These are phyloP conservation scores for Halcyon senegalensis DNA, from an alignment of 2,113 vertebrate species.

Conservation along the genomic window DNA sequence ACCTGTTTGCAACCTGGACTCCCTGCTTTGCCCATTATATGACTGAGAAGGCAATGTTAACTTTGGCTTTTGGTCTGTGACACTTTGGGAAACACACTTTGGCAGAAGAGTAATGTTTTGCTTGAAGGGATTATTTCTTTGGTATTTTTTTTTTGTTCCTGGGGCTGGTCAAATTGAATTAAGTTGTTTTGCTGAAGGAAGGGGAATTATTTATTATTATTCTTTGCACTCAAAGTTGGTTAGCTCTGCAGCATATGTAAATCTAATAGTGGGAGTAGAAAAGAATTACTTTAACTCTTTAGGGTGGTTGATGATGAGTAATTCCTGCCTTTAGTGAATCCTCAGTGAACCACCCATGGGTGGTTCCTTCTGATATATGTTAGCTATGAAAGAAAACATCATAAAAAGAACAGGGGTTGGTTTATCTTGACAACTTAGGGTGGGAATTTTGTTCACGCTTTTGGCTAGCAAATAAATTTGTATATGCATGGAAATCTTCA, in stretches of 20 bases:
- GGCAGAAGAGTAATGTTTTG: conserved; percentile 53
- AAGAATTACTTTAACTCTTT: conserved; percentile 3
- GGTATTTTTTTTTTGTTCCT: neutral
- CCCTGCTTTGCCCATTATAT: neutral
- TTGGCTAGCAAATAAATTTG: neutral
- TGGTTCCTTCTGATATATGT: neutral
- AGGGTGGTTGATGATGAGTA: neutral
- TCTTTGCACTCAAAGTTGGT: conserved; percentile 20
- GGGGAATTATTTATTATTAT: conserved; percentile 38
- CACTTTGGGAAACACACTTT: conserved; percentile 26
- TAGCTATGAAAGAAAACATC: neutral
- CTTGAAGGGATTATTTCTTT: conserved; percentile 57
- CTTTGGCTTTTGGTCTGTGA: neutral
- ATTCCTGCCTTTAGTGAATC: neutral
- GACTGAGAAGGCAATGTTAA: conserved; percentile 8
- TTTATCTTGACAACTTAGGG: neutral
- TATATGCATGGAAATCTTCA: neutral
- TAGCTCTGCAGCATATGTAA: conserved; percentile 15
- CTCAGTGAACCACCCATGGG: neutral
- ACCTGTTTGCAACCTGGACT: conserved; percentile 1
- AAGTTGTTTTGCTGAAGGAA: conserved; percentile 55
- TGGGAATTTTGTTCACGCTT: neutral
- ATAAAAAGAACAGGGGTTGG: neutral
- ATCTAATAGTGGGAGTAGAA: conserved; percentile 33
- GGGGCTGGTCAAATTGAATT: conserved; percentile 52